phyloP scores from a whole-genome alignment of 2,888 invertebrate species.

The Syrphus vitripennis region DNA sequence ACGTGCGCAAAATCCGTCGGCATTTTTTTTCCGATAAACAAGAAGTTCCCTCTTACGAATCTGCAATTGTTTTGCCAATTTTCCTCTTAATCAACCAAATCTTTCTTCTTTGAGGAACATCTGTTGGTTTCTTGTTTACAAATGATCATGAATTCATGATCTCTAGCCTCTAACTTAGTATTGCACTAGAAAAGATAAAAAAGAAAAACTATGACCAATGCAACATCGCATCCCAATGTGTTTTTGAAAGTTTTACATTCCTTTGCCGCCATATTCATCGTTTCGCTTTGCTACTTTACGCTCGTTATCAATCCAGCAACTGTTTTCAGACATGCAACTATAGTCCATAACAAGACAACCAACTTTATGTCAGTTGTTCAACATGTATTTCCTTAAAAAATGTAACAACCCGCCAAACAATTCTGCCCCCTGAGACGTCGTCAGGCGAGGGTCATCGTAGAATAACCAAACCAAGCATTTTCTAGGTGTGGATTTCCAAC shows the following conservation, averaged over 20 bases:
- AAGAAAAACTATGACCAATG: background rate
- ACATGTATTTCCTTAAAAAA: constrained; percentile 52
- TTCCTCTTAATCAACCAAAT: background rate
- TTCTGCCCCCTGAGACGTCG: background rate
- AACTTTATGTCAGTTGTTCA: constrained; percentile 30
- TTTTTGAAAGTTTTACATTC: background rate
- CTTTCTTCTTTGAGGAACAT: background rate
- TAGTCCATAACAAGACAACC: constrained; percentile 22
- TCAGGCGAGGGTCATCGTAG: background rate
- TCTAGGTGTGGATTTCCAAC: constrained; percentile 23
- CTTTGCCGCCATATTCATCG: background rate
- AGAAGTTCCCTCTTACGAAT: background rate
- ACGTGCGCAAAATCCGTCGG: background rate
- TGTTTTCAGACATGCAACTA: background rate
- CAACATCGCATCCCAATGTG: background rate
- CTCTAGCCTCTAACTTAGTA: too few relatives aligned
- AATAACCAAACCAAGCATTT: constrained; percentile 2
- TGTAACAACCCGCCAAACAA: constrained; percentile 14
- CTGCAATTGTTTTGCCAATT: constrained; percentile 32
- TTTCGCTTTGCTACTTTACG: background rate
- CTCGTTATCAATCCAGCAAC: background rate
- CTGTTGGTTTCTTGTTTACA: background rate
- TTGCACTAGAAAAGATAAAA: background rate
- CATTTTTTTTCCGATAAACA: background rate
- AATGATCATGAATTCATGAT: background rate